phyloP scores from a whole-genome alignment of 2,888 invertebrate genomes.

The Ephialtes manifestator region DNA sequence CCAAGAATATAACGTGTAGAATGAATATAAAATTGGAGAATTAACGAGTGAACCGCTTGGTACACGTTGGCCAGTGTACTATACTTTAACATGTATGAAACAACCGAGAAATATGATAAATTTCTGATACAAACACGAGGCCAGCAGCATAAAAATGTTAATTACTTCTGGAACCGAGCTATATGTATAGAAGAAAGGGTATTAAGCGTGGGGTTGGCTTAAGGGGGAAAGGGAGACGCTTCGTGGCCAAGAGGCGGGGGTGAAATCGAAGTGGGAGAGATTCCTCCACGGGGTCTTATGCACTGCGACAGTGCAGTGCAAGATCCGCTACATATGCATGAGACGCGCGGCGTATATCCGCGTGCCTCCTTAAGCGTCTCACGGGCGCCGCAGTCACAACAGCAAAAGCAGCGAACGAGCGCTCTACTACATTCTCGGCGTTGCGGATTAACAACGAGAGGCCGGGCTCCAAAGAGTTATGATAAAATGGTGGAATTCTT shows the following conservation, averaged over 20 bases:
- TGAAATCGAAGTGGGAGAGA: slow-evolving; percentile 68
- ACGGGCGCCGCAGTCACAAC: slow-evolving; percentile 28
- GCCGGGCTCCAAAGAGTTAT: slow-evolving; percentile 48
- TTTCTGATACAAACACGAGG: slow-evolving; percentile 70
- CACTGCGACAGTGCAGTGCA: slow-evolving; percentile 66
- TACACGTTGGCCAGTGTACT: slow-evolving; percentile 44
- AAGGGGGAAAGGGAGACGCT: slow-evolving; percentile 2
- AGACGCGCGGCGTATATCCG: slow-evolving; percentile 57
- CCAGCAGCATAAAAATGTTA: slow-evolving; percentile 71
- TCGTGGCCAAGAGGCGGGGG: slow-evolving; percentile 6
- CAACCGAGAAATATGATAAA: slow-evolving; percentile 70
- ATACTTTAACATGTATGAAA: slow-evolving; percentile 38
- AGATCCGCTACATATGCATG: slow-evolving; percentile 71
- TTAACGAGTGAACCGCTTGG: slow-evolving; percentile 62
- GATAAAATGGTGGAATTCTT: slow-evolving; percentile 63
- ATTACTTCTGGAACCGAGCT: slow-evolving; percentile 69
- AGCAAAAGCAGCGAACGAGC: slow-evolving; percentile 20
- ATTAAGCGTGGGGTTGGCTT: slow-evolving; percentile 29
- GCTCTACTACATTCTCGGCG: slow-evolving; percentile 42
- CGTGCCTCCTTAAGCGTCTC: slow-evolving; percentile 51
- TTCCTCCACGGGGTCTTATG: slow-evolving; percentile 56
- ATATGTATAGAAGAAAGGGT: slow-evolving; percentile 40
- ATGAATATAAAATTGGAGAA: slow-evolving; percentile 48
- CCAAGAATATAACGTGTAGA: slow-evolving; percentile 19
- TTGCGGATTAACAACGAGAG: slow-evolving; percentile 45